Conservation (phyloP, 2,797 vertebrate genomes). For the Iguana delicatissima region DNA sequence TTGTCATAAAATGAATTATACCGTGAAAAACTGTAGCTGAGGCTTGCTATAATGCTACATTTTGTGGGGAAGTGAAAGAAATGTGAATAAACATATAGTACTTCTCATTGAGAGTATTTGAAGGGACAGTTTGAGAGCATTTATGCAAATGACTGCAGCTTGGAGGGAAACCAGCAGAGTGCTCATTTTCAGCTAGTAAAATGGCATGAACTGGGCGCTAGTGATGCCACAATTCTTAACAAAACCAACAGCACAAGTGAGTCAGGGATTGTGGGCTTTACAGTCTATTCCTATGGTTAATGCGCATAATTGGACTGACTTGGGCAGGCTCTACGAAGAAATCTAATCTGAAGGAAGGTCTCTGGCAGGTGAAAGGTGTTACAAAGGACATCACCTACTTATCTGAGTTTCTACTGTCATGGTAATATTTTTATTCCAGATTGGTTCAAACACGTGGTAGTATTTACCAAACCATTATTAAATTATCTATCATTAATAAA, state of each 20-base stretch:
- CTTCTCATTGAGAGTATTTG: neutral
- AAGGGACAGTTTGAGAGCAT: slow-evolving; percentile 8
- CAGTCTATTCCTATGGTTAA: neutral
- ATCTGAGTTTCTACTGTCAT: neutral
- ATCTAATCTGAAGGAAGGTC: slow-evolving; percentile 39
- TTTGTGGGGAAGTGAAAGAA: slow-evolving; percentile 14
- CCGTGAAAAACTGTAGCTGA: neutral
- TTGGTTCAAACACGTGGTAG: slow-evolving; percentile 10
- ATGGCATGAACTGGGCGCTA: slow-evolving; percentile 22
- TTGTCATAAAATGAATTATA: neutral
- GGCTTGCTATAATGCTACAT: neutral
- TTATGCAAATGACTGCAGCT: slow-evolving; percentile 5
- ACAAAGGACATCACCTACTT: slow-evolving; percentile 13
- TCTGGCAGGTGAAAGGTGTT: slow-evolving; percentile 1
- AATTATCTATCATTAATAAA: slow-evolving; percentile 11
- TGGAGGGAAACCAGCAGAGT: neutral
- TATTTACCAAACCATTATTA: slow-evolving; percentile 22
- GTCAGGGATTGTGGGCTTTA: neutral
- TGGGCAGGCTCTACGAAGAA: neutral
- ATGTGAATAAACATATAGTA: neutral
- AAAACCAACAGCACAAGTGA: neutral
- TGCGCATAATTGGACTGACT: slow-evolving; percentile 26
- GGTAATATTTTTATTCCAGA: neutral
- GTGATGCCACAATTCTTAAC: neutral
- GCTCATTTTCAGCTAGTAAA: slow-evolving; percentile 15